Evolutionary conservation across 2,888 invertebrate genomes (phyloP).

Genomic region (Cephus nigrinus): DNA sequence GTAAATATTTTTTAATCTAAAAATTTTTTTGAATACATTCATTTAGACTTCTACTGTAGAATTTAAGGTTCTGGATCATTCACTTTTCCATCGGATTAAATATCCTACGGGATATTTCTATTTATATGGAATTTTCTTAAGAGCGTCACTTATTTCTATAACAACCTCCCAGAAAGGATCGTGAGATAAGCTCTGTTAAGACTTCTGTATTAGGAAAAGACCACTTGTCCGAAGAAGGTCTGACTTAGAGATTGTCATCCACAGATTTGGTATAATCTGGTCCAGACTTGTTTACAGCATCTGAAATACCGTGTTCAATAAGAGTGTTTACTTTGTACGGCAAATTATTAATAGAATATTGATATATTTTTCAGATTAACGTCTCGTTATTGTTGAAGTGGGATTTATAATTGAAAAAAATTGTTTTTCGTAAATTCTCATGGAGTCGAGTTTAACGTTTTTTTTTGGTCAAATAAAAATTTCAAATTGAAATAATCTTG

Average conservation of each 20-base stretch:
- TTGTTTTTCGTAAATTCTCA: neutral
- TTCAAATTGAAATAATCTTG: slow-evolving; percentile 28
- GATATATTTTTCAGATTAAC: neutral
- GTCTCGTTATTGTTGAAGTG: neutral
- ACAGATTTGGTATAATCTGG: neutral
- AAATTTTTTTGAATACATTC: neutral
- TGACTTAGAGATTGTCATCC: neutral
- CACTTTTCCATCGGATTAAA: neutral
- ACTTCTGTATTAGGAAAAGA: neutral
- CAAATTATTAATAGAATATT: neutral
- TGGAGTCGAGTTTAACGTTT: neutral
- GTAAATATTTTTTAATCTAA: neutral
- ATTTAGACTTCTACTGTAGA: neutral
- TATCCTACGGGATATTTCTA: neutral
- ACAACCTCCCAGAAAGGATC: neutral
- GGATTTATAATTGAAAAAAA: neutral
- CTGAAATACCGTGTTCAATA: neutral
- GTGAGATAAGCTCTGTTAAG: neutral
- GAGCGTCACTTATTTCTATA: neutral
- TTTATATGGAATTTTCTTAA: neutral
- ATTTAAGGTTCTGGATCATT: neutral
- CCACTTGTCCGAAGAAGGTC: neutral
- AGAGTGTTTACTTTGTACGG: neutral
- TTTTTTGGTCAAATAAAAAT: neutral
- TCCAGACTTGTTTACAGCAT: neutral